Base-by-base conservation (phyloP, 1,140 invertebrate species). In the Ptiloglossa arizonensis region DNA sequence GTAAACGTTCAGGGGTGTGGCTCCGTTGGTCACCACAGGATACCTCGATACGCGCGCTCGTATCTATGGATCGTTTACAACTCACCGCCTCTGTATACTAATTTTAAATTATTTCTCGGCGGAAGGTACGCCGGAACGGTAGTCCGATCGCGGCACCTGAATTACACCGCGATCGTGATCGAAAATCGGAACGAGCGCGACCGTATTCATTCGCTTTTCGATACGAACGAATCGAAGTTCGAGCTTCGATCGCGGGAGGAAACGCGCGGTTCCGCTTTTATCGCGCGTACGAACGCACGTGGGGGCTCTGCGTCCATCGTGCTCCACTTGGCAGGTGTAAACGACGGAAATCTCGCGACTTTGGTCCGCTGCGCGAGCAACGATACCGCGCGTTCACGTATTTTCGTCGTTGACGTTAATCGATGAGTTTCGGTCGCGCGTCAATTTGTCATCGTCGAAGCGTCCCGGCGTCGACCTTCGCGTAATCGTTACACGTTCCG, bases 1-100 rank as follows among this genome's bases (percentile, higher is more conserved):
- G 80, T 71, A 82, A 82, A 82, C 63, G 67, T 68, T 68, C 63
- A 56, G 62, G 74, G 68, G 74, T 82, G 74, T 72, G 80, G 74
- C 54, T 63, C 46, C 38, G 32, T 48, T 69, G 50, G 27, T 56
- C 56, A 68, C 60, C 22, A 68, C 32, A 64, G 35, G 71, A 82
- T 64, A 77, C 48, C 38, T 46, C 38, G 59, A 63, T 41, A 38
- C 22, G 35, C n/a, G n/a, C 38, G 17, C 35, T 15, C 67, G 32
- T 9, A 22, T 29, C 6, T 44, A 41, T 66, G 63, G 24, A 66
- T 66, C 63, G n/a, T 66, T 46, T n/a, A 44, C 54, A 35, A 57
- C 44, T 59, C 67, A 54, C 50, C 54, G 59, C 35, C 13, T 35
- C 19, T 44, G 17, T 46, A 19, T 44, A 27, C 17, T 32, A 54